Percentiles rank a stretch among this genome's conserved stretches.
Conservation (phyloP, 53 echinoderm and acorn worm genomes). For the Glandiceps talaboti region DNA sequence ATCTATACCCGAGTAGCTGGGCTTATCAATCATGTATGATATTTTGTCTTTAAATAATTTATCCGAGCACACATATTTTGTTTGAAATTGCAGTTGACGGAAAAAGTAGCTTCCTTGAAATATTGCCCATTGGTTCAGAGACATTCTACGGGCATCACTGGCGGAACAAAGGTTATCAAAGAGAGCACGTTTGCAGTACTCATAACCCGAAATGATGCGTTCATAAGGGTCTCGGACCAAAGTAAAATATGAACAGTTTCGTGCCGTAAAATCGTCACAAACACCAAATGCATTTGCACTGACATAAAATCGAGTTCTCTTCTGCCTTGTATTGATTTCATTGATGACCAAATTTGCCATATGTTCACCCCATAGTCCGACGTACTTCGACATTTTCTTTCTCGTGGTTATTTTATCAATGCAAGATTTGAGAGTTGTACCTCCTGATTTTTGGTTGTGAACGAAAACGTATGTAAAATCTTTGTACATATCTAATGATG, state of each 20-base stretch:
- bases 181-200: constrained; percentile 53
- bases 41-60: not conserved
- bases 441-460: constrained; percentile 84
- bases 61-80: constrained; percentile 4
- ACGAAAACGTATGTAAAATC: constrained; percentile 26
- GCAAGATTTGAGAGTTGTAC: constrained; percentile 65
- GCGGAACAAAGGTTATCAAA: constrained; percentile 57
- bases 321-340: not conserved
- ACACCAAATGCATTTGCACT: constrained; percentile 70
- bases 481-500: not conserved
- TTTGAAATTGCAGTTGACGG: constrained; percentile 54
- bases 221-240: constrained; percentile 73
- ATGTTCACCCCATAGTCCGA: constrained; percentile 14
- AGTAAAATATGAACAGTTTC: constrained; percentile 69
- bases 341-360: not conserved
- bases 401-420: constrained; percentile 19
- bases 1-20: not conserved
- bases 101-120: constrained; percentile 85
- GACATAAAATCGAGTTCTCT: not conserved
- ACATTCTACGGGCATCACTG: constrained; percentile 36
- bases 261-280: constrained; percentile 34
- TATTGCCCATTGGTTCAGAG: constrained; percentile 59
- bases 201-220: constrained; percentile 53
- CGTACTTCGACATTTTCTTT: constrained; percentile 5
- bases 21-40: not conserved